These are phyloP conservation scores for Coregonus clupeaformis DNA, from an alignment of 2,113 vertebrate species.

Conservation along the genomic window DNA sequence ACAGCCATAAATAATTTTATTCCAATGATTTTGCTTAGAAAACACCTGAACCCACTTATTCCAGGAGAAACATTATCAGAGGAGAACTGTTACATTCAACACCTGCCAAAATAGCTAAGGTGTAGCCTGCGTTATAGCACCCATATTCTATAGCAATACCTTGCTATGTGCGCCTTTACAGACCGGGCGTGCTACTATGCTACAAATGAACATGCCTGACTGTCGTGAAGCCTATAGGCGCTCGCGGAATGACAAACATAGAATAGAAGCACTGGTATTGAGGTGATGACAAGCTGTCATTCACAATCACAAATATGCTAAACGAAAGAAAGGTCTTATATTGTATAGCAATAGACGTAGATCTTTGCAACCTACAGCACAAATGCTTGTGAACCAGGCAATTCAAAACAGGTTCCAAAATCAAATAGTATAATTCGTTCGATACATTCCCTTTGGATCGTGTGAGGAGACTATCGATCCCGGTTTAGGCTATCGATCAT, in stretches of 20 bases:
- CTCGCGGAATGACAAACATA: background rate
- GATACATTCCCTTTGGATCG: background rate
- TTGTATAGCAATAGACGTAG: background rate
- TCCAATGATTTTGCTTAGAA: background rate
- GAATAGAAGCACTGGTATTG: background rate
- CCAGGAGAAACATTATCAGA: background rate
- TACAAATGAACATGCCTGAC: background rate
- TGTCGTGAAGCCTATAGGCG: background rate
- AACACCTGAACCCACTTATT: background rate
- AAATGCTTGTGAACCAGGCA: background rate
- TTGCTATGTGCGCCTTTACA: background rate
- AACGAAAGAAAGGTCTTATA: background rate
- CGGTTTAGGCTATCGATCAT: too few species aligned
- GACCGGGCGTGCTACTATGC: too few species aligned
- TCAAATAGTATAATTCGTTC: background rate
- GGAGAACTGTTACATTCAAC: background rate
- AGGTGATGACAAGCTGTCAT: background rate
- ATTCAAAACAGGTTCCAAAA: background rate
- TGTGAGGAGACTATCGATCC: background rate
- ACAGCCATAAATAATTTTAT: background rate
- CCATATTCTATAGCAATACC: background rate
- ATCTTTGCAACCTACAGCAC: background rate
- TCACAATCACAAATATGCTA: background rate
- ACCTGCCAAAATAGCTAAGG: background rate
- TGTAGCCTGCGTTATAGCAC: background rate